A percentile compares a stretch with the other conserved stretches of the same genome.
Conservation (phyloP, 2,113 vertebrate species). For the Pogona vitticeps region DNA sequence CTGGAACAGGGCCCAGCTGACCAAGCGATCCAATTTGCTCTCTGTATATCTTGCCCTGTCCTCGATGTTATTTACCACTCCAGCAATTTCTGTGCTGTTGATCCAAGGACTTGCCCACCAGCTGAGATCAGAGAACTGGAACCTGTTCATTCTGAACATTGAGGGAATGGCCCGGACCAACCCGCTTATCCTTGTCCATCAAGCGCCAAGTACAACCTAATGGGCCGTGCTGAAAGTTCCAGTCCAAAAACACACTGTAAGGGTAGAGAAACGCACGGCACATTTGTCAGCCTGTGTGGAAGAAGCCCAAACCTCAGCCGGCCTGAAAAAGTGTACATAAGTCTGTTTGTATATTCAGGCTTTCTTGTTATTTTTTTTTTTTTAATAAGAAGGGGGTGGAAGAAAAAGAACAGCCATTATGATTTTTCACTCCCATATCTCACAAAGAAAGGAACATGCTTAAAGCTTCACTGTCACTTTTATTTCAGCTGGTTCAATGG, state of each 20-base stretch:
- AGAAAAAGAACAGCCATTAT: background rate
- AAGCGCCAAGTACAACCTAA: slow-evolving; percentile 10
- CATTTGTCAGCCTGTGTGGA: background rate
- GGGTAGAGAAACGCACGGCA: background rate
- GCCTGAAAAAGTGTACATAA: background rate
- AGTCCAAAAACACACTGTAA: background rate
- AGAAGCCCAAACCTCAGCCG: background rate
- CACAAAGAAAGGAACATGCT: background rate
- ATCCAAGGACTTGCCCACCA: slow-evolving; percentile 33
- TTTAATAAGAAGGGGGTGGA: background rate
- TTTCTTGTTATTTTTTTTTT: background rate
- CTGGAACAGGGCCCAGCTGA: slow-evolving; percentile 30
- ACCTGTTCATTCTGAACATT: slow-evolving; percentile 21
- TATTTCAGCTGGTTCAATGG: background rate
- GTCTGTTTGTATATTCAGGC: background rate
- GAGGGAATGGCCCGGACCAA: background rate
- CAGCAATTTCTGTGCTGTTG: slow-evolving; percentile 29
- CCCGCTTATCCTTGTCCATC: slow-evolving; percentile 4
- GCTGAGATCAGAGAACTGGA: slow-evolving; percentile 30
- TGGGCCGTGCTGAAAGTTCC: background rate
- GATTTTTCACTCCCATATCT: background rate
- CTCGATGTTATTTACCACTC: slow-evolving; percentile 38
- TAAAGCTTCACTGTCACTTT: background rate
- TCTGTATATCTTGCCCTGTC: slow-evolving; percentile 16
- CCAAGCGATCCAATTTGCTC: slow-evolving; percentile 27